A percentile compares a stretch with the other conserved stretches of the same genome.
These are phyloP conservation scores for Trichogramma dendrolimi DNA, from an alignment of 2,888 invertebrate genomes.

Conservation along the genomic window DNA sequence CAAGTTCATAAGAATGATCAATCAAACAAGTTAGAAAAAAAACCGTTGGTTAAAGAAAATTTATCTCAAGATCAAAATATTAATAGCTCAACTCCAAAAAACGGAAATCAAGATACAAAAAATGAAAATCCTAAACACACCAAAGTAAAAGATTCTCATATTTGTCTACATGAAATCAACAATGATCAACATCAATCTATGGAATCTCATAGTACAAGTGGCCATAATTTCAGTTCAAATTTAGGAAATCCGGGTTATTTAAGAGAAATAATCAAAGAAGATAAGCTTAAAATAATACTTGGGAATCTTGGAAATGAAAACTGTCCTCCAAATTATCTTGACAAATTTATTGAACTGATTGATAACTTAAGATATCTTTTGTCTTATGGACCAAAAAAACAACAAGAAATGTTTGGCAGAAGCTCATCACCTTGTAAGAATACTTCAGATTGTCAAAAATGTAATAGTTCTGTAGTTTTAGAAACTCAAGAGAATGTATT, in stretches of 20 bases:
- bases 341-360: constrained; percentile 39
- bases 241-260: constrained; percentile 25
- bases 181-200: not conserved
- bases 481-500: constrained; percentile 9
- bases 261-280: constrained; percentile 35
- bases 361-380: constrained; percentile 38
- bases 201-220: constrained; percentile 1
- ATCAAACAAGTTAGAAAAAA: constrained; percentile 8
- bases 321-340: constrained; percentile 37
- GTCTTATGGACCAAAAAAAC: constrained; percentile 26
- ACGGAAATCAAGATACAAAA: not conserved
- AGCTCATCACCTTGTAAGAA: not conserved
- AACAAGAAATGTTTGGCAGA: constrained; percentile 8
- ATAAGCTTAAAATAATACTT: constrained; percentile 37
- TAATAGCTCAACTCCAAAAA: not conserved
- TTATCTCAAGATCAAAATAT: not conserved
- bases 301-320: constrained; percentile 38
- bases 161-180: constrained; percentile 3
- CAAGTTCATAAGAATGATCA: constrained; percentile 5
- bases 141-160: constrained; percentile 7
- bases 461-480: constrained; percentile 12
- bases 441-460: constrained; percentile 12
- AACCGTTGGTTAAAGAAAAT: not conserved
- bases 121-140: constrained; percentile 2
- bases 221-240: constrained; percentile 6